These are phyloP conservation scores for Sphaerophoria rueppellii DNA, from an alignment of 2,888 invertebrate genomes.

Conservation along the genomic window DNA sequence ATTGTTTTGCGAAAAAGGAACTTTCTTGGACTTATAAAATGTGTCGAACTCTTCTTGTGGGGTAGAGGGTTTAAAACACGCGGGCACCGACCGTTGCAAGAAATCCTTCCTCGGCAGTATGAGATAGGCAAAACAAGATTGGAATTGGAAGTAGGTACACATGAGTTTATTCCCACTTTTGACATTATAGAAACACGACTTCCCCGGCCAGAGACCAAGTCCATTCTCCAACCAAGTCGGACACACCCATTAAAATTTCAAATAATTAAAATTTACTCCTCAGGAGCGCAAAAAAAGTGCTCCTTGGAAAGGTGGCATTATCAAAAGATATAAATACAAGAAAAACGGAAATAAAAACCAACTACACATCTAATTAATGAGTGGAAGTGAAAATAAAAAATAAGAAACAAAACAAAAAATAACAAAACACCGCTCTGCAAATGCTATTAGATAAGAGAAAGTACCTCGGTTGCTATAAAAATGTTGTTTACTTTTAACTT, in stretches of 20 bases:
- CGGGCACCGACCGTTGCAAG: not conserved
- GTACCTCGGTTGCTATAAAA: conserved; percentile 56
- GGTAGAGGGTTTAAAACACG: not conserved
- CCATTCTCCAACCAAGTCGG: too few relatives aligned
- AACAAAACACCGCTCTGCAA: conserved; percentile 64
- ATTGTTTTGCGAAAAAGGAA: conserved; percentile 7
- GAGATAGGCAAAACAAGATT: too few relatives aligned
- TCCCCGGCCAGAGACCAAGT: too few relatives aligned
- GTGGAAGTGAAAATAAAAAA: conserved; percentile 7
- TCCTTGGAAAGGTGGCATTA: too few relatives aligned
- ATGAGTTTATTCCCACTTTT: too few relatives aligned
- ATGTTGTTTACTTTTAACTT: conserved; percentile 20
- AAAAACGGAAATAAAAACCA: not conserved
- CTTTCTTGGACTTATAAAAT: conserved; percentile 1
- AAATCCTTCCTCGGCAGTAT: too few relatives aligned
- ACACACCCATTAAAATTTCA: too few relatives aligned
- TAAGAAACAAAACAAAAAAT: conserved; percentile 19
- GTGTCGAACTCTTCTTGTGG: conserved; percentile 24
- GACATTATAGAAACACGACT: too few relatives aligned
- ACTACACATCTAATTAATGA: not conserved
- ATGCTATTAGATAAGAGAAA: conserved; percentile 68
- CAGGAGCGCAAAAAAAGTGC: too few relatives aligned
- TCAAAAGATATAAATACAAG: too few relatives aligned
- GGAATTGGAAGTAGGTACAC: too few relatives aligned
- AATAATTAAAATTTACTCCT: too few relatives aligned